Evolutionary conservation across 2,888 invertebrate genomes (phyloP).

Genomic region (Xestobium rufovillosum): DNA sequence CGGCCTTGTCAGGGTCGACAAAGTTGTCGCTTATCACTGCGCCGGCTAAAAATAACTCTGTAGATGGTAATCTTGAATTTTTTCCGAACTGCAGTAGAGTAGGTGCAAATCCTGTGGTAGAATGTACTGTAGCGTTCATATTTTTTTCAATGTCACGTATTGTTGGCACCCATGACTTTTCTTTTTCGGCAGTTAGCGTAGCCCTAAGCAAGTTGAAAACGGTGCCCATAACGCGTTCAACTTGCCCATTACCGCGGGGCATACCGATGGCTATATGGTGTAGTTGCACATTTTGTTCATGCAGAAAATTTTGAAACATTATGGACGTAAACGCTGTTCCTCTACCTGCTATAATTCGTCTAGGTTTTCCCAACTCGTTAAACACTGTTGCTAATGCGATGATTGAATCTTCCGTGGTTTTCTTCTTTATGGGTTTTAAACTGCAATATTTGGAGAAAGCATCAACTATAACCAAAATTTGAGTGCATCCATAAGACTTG

Average conservation of each 20-base stretch:
- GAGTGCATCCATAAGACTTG: slow-evolving; percentile 17
- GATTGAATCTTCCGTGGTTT: slow-evolving; percentile 16
- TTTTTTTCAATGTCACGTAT: neutral
- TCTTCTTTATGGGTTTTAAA: slow-evolving; percentile 15
- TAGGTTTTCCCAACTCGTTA: slow-evolving; percentile 13
- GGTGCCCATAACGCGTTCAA: neutral
- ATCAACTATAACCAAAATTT: slow-evolving; percentile 19
- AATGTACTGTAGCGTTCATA: neutral
- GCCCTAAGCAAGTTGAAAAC: neutral
- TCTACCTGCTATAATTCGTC: slow-evolving; percentile 15
- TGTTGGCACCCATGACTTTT: neutral
- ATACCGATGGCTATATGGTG: neutral
- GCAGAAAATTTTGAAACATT: slow-evolving; percentile 19
- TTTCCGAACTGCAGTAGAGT: too few relatives aligned
- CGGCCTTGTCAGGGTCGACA: too few relatives aligned
- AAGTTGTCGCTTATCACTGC: too few relatives aligned
- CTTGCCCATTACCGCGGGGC: neutral
- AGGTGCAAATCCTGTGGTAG: neutral
- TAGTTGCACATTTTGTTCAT: neutral
- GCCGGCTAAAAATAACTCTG: neutral
- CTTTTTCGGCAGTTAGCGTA: neutral
- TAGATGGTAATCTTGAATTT: neutral
- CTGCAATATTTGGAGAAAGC: slow-evolving; percentile 20
- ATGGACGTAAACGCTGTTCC: slow-evolving; percentile 19
- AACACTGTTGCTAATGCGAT: slow-evolving; percentile 15